Conservation (phyloP, 2,797 vertebrate genomes). For the Sebastes nivosus region DNA sequence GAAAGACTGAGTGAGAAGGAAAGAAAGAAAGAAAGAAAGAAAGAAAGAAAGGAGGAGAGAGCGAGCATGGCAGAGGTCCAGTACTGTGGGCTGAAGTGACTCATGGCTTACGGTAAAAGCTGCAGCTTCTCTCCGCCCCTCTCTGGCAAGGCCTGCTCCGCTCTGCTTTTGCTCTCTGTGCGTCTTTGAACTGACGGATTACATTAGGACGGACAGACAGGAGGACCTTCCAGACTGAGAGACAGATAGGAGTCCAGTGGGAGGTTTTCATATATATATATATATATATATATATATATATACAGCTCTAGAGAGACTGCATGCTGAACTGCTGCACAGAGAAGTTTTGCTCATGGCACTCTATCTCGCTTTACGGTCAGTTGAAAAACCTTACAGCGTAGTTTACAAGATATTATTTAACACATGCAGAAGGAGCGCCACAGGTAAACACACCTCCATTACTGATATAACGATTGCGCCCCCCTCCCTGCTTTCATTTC, state of each 20-base stretch:
- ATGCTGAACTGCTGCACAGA: background rate
- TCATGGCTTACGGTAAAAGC: slow-evolving; percentile 84
- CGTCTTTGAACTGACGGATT: slow-evolving; percentile 54
- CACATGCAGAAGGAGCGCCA: background rate
- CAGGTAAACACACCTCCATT: slow-evolving; percentile 12
- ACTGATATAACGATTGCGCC: background rate
- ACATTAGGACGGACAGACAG: slow-evolving; percentile 35
- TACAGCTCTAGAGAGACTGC: background rate
- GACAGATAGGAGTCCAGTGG: background rate
- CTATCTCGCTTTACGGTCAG: background rate
- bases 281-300: background rate
- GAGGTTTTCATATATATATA: background rate
- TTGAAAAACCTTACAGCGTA: background rate
- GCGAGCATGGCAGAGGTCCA: slow-evolving; percentile 76
- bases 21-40: slow-evolving; percentile 26
- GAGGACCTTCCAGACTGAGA: slow-evolving; percentile 23
- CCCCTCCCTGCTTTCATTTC: slow-evolving; percentile 8
- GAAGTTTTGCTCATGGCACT: background rate
- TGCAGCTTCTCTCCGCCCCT: slow-evolving; percentile 77
- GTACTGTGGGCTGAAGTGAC: slow-evolving; percentile 80
- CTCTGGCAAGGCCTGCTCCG: slow-evolving; percentile 60
- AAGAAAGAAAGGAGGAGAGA: slow-evolving; percentile 50
- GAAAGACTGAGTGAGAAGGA: slow-evolving; percentile 57
- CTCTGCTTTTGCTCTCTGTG: slow-evolving; percentile 61
- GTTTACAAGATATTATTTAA: background rate